Percentiles rank a stretch among this genome's conserved stretches.
Conservation (phyloP, 2,888 invertebrate genomes). For the Merodon equestris region DNA sequence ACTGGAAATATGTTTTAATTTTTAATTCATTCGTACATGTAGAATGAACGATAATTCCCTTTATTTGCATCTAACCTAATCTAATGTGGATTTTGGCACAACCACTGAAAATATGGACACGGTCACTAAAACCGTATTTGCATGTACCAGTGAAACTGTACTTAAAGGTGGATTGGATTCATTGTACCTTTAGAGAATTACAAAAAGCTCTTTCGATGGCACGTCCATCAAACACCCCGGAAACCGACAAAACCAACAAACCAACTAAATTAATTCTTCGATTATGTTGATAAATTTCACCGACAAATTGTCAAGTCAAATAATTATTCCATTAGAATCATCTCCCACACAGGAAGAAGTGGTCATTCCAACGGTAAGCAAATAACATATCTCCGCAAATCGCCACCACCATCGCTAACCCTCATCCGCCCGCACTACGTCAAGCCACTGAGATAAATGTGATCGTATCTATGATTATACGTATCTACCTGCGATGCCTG, state of each 20-base stretch:
- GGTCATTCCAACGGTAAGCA: conserved; percentile 56
- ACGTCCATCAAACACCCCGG: conserved; percentile 31
- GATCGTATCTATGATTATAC: background rate
- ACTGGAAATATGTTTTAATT: too few relatives aligned
- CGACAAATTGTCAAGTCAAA: conserved; percentile 66
- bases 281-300: conserved; percentile 66
- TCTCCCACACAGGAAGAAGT: conserved; percentile 39
- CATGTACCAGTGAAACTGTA: too few relatives aligned
- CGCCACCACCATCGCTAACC: conserved; percentile 4
- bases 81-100: background rate
- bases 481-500: conserved; percentile 10
- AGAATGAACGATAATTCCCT: too few relatives aligned
- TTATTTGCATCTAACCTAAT: too few relatives aligned
- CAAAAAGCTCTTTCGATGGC: background rate
- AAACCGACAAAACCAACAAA: conserved; percentile 10
- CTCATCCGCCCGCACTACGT: background rate
- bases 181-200: too few relatives aligned
- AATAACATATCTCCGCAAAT: conserved; percentile 49
- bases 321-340: conserved; percentile 63
- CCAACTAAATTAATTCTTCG: conserved; percentile 56
- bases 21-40: too few relatives aligned
- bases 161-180: too few relatives aligned
- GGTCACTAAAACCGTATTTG: too few relatives aligned
- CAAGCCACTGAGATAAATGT: background rate
- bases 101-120: background rate